Evolutionary conservation across 1,140 invertebrate genomes (phyloP), one percentile per base, ranked within the genome.

Genomic region (Hesperophylax magnus): DNA sequence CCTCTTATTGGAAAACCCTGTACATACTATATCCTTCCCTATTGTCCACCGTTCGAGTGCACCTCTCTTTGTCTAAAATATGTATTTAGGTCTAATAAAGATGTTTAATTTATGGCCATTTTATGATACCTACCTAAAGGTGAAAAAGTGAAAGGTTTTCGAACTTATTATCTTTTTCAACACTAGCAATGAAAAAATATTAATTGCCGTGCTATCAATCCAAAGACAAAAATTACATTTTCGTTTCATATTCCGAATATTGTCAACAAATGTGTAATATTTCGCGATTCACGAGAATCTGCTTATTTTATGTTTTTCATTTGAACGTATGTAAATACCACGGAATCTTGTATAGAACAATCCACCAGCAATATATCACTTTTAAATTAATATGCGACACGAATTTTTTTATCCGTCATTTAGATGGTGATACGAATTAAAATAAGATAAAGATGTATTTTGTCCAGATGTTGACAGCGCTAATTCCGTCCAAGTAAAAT

Each of bases 321-420:
- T 52, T 52, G n/a, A 72, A 53, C 24, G n/a, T 52, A 53, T 52
- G 69, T 72, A 72, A 72, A 72, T 72, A 72, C 69, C 69, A 47
- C 69, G 18, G 24, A 34, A 52, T 72, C n/a, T n/a, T 47, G 39
- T 47, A 47, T 47, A 47, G 39, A 47, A 47, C 14, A 52, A 53
- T 14, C 63, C 24, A 31, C n/a, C 24, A 22, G 63, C 27, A 11
- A 67, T 67, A 67, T 15, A 31, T 67, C 27, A 67, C n/a, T 27
- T 67, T 67, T 34, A 27, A 67, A 67, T 27, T 67, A 67, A 67
- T 67, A 67, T 31, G 63, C 63, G 15, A 65, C 18, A 39, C 11
- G 63, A 22, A 67, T 34, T 27, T 27, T 24, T 67, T 15, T 11
- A 27, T 67, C 11, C n/a, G 22, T 3, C 31, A 4, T 34, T n/a